Percentiles rank a stretch among this genome's conserved stretches.
Conservation (phyloP, 2,113 vertebrate species). For the Amphilophus citrinellus region DNA sequence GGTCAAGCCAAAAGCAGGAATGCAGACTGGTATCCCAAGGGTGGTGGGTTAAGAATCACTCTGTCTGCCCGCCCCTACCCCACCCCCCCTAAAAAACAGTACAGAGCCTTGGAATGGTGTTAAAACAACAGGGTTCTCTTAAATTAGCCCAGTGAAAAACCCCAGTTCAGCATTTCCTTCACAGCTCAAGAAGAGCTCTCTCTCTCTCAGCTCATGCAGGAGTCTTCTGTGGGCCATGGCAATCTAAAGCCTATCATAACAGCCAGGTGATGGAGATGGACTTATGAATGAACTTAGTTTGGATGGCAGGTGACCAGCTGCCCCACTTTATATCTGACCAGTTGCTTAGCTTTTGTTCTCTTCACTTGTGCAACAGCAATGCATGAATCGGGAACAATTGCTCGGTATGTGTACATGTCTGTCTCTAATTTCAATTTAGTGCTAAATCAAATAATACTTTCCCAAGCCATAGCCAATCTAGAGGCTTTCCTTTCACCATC, state of each 20-base stretch:
- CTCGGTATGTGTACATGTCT: neutral
- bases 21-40: conserved; percentile 62
- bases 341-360: neutral
- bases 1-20: conserved; percentile 59
- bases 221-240: conserved; percentile 29
- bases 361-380: neutral
- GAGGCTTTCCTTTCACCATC: neutral
- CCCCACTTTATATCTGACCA: conserved; percentile 57
- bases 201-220: neutral
- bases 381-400: neutral
- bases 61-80: conserved; percentile 21
- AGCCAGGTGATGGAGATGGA: conserved; percentile 54
- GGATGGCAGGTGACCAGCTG: conserved; percentile 46
- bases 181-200: conserved; percentile 27
- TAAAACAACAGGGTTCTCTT: conserved; percentile 63
- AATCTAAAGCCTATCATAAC: conserved; percentile 38
- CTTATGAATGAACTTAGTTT: conserved; percentile 16
- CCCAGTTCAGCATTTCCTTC: conserved; percentile 52
- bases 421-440: neutral
- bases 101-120: conserved; percentile 33
- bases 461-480: neutral
- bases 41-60: conserved; percentile 60
- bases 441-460: conserved; percentile 11
- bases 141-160: conserved; percentile 54
- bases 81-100: conserved; percentile 26